These are phyloP conservation scores for Gasterosteus nipponicus DNA, from an alignment of 2,113 vertebrate genomes.

Conservation along the genomic window DNA sequence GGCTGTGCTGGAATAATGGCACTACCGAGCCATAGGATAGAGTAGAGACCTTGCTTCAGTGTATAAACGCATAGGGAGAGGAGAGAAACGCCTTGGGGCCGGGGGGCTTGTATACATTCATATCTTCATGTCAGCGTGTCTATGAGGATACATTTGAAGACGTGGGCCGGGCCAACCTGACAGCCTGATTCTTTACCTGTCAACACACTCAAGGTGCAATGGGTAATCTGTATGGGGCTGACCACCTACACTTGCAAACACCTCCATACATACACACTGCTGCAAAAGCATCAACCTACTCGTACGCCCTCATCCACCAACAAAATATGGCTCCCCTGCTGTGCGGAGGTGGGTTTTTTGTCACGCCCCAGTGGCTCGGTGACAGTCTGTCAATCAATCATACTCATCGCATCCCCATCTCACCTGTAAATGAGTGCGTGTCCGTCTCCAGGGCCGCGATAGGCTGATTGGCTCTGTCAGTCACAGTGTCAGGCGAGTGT, in stretches of 20 bases:
- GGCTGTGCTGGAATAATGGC: constrained; percentile 69
- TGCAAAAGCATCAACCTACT: constrained; percentile 32
- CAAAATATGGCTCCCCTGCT: constrained; percentile 56
- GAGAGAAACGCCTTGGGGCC: constrained; percentile 8
- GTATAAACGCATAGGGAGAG: constrained; percentile 29
- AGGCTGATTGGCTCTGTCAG: constrained; percentile 79
- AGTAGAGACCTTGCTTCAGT: constrained; percentile 14
- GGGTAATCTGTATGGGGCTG: constrained; percentile 65
- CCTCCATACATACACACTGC: constrained; percentile 31
- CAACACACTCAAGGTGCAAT: constrained; percentile 64
- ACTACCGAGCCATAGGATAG: constrained; percentile 44
- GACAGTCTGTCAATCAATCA: constrained; percentile 79
- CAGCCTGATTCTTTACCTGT: constrained; percentile 72
- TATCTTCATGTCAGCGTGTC: constrained; percentile 13
- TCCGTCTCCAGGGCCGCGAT: constrained; percentile 74
- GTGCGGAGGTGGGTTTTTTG: constrained; percentile 52
- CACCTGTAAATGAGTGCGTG: constrained; percentile 79
- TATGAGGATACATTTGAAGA: constrained; percentile 37
- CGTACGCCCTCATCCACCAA: constrained; percentile 39
- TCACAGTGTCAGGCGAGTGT: constrained; percentile 74
- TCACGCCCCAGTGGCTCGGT: constrained; percentile 69
- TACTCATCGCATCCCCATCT: constrained; percentile 65
- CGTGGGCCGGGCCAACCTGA: constrained; percentile 58
- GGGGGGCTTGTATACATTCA: constrained; percentile 29
- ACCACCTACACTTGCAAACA: constrained; percentile 51